Conservation (phyloP, 2,888 invertebrate species). For the Bhutanitis thaidina region DNA sequence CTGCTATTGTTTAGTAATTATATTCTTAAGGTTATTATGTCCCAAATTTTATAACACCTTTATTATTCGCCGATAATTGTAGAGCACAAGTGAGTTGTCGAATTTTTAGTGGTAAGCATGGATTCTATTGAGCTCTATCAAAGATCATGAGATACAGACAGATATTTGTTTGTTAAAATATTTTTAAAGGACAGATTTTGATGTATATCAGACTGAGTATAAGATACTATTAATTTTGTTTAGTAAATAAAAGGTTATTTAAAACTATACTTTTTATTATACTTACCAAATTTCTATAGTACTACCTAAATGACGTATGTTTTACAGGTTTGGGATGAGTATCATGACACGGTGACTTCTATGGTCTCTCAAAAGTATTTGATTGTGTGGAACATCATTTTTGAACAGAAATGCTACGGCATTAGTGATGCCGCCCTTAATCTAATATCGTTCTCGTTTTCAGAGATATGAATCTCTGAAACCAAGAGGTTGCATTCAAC, state of each 20-base stretch:
- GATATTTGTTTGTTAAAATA: conserved; percentile 50
- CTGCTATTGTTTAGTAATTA: conserved; percentile 13
- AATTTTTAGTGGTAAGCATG: not conserved
- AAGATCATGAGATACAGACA: conserved; percentile 47
- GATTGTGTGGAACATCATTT: no score
- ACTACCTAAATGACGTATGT: no score
- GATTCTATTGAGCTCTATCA: conserved; percentile 24
- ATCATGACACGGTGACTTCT: no score
- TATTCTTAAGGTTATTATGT: conserved; percentile 4
- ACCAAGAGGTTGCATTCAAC: no score
- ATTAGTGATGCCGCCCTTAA: no score
- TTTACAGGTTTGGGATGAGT: no score
- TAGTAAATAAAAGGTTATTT: conserved; percentile 56
- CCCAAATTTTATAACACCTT: conserved; percentile 10
- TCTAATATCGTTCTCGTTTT: no score
- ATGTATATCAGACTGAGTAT: conserved; percentile 71
- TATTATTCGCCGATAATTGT: conserved; percentile 3
- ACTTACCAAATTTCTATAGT: no score
- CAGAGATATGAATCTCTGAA: no score
- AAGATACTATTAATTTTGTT: conserved; percentile 68
- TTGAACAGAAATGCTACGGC: no score
- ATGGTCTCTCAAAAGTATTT: no score
- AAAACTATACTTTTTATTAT: conserved; percentile 28
- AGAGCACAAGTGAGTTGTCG: conserved; percentile 15
- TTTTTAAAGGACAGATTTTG: conserved; percentile 58